phyloP scores from a whole-genome alignment of 2,797 vertebrate genomes.

The Propithecus deckenii region DNA sequence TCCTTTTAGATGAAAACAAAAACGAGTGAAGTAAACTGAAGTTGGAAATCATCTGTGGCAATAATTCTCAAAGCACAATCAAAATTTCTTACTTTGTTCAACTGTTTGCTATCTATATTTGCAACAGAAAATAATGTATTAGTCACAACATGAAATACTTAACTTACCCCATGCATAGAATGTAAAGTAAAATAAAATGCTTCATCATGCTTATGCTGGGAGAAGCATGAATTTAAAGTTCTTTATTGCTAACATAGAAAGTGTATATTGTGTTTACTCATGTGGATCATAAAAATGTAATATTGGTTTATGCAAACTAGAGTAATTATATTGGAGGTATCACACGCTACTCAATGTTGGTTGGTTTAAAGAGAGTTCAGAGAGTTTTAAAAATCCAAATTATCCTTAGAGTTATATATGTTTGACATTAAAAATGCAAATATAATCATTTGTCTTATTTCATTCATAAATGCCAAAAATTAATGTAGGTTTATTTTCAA shows the following conservation, averaged over 20 bases:
- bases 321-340: background rate
- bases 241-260: background rate
- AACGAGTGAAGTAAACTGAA: background rate
- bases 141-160: background rate
- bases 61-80: background rate
- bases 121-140: slow-evolving; percentile 28
- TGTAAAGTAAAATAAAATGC: background rate
- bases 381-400: background rate
- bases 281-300: background rate
- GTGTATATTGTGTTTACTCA: background rate
- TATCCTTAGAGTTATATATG: background rate
- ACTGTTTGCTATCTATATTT: background rate
- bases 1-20: background rate
- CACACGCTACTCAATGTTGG: background rate
- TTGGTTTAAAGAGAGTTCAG: background rate
- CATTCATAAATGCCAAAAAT: background rate
- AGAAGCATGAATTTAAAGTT: slow-evolving; percentile 5
- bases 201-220: background rate
- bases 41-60: background rate
- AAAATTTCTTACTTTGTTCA: slow-evolving; percentile 15
- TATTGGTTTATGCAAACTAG: background rate
- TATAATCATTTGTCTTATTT: background rate
- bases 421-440: background rate
- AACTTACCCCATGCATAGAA: background rate
- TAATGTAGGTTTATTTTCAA: background rate